A percentile compares a stretch with the other conserved stretches of the same genome.
Conservation (phyloP, 1,140 invertebrate species). For the Periplaneta americana region DNA sequence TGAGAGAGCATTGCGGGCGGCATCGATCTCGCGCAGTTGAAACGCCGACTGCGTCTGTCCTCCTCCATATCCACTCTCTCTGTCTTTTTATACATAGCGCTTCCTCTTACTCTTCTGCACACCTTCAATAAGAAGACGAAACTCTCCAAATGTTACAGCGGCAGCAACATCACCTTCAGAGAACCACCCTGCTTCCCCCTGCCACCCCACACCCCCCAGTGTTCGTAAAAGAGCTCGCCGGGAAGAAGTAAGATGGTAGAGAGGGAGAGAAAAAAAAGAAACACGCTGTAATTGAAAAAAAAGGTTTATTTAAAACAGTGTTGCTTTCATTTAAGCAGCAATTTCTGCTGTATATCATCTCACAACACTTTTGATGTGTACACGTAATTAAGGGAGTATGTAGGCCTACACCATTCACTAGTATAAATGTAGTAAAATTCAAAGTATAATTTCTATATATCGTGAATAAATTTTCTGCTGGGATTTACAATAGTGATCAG, state of each 20-base stretch:
- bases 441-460: no score
- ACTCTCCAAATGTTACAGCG: constrained; percentile 6
- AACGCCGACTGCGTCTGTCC: background rate
- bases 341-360: background rate
- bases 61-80: background rate
- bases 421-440: no score
- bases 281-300: background rate
- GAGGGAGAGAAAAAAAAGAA: no score
- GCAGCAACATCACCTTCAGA: background rate
- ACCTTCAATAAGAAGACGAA: background rate
- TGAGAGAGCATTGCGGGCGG: background rate
- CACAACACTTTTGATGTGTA: background rate
- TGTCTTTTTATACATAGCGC: background rate
- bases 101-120: background rate
- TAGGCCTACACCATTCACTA: no score
- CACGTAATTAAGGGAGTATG: background rate
- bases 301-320: background rate
- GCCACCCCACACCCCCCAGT: background rate
- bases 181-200: no score
- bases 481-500: no score
- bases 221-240: background rate
- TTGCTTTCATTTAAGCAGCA: background rate
- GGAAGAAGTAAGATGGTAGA: background rate
- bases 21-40: background rate
- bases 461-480: no score